These are phyloP conservation scores for Pollachius pollachius DNA, from an alignment of 2,113 vertebrate species.

Conservation along the genomic window DNA sequence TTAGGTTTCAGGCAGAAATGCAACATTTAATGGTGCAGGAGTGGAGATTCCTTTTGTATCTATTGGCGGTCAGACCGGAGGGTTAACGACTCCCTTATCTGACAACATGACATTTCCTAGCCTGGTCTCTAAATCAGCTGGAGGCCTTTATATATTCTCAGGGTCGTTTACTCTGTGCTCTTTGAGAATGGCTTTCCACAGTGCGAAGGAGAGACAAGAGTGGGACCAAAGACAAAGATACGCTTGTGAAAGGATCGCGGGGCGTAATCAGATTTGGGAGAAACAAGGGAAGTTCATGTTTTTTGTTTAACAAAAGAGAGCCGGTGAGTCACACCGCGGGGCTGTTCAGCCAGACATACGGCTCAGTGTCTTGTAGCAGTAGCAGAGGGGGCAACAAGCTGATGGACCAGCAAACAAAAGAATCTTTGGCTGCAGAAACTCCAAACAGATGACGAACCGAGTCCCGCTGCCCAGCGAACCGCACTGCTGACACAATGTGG, in stretches of 20 bases:
- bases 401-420: constrained; percentile 12
- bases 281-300: constrained; percentile 64
- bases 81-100: constrained; percentile 37
- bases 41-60: constrained; percentile 55
- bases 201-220: background rate
- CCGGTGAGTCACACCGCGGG: constrained; percentile 56
- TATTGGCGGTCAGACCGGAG: constrained; percentile 25
- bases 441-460: background rate
- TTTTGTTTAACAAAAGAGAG: constrained; percentile 34
- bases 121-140: constrained; percentile 23
- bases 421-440: constrained; percentile 6
- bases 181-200: constrained; percentile 33
- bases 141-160: constrained; percentile 10
- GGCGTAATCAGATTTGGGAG: constrained; percentile 49
- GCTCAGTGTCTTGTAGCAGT: constrained; percentile 43
- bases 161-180: constrained; percentile 11
- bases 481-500: background rate
- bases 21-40: constrained; percentile 1
- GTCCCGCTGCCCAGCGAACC: background rate
- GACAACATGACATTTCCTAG: constrained; percentile 17
- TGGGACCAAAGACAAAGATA: constrained; percentile 42
- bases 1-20: constrained; percentile 7
- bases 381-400: constrained; percentile 19
- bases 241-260: constrained; percentile 1
- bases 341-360: constrained; percentile 48